A percentile compares a stretch with the other conserved stretches of the same genome.
Evolutionary conservation across 1,140 invertebrate genomes (phyloP).

Genomic region (Cyrtorhinus lividipennis): DNA sequence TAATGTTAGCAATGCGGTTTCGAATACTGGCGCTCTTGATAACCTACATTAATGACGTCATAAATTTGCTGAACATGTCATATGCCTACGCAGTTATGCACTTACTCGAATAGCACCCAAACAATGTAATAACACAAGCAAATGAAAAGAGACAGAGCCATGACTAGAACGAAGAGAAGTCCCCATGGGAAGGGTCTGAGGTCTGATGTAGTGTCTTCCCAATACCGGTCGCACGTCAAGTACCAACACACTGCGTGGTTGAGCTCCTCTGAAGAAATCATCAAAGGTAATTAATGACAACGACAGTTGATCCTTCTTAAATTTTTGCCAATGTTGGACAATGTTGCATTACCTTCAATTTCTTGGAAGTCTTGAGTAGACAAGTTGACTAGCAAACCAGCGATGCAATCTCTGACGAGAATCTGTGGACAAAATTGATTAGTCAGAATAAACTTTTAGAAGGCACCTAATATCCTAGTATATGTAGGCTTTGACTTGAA

Average conservation of each 20-base stretch:
- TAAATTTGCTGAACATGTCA: no score
- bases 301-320: no score
- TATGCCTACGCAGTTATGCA: no score
- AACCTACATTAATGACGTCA: no score
- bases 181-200: conserved; percentile 65
- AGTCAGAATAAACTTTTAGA: background rate
- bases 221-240: conserved; percentile 78
- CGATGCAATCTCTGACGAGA: conserved; percentile 56
- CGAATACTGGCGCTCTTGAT: no score
- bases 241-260: conserved; percentile 81
- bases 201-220: conserved; percentile 64
- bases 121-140: conserved; percentile 81
- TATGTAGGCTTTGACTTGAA: no score
- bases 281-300: no score
- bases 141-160: conserved; percentile 60
- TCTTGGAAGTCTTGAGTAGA: conserved; percentile 69
- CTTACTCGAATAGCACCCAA: conserved; percentile 79
- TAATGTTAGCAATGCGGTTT: background rate
- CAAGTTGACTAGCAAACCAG: conserved; percentile 57
- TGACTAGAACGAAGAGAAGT: conserved; percentile 52
- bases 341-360: conserved; percentile 75
- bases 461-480: background rate
- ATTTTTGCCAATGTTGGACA: no score
- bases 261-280: conserved; percentile 61
- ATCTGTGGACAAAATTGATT: conserved; percentile 33